phyloP scores from a whole-genome alignment of 2,797 vertebrate genomes.

The Bovichtus diacanthus region DNA sequence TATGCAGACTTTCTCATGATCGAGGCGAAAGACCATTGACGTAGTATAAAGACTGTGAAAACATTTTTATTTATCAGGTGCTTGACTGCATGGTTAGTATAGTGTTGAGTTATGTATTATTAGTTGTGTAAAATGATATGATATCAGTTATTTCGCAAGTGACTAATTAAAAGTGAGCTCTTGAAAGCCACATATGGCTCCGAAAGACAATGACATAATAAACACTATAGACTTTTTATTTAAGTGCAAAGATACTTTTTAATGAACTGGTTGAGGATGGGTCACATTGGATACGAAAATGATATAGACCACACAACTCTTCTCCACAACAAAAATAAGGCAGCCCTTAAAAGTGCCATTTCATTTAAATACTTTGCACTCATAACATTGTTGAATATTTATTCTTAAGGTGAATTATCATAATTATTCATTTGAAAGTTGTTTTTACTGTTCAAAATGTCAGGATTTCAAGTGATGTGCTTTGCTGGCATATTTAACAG shows the following conservation, averaged over 20 bases:
- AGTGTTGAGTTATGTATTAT: neutral
- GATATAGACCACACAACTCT: rapidly evolving
- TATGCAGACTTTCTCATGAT: no score
- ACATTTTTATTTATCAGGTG: no score
- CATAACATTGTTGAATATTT: slow-evolving; percentile 2
- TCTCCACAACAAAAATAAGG: neutral
- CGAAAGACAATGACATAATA: neutral
- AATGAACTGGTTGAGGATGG: no score
- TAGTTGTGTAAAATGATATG: slow-evolving; percentile 16
- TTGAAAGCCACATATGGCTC: neutral
- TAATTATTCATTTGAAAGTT: slow-evolving; percentile 38
- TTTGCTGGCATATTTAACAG: slow-evolving; percentile 38
- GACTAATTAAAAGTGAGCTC: neutral
- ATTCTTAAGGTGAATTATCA: slow-evolving; percentile 17
- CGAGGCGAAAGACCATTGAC: no score
- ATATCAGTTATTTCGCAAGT: neutral
- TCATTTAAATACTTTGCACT: neutral
- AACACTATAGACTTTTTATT: neutral
- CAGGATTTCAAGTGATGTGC: slow-evolving; percentile 1
- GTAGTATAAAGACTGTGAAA: no score
- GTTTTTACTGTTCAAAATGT: slow-evolving; percentile 17
- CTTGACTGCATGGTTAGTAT: neutral
- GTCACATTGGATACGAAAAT: neutral
- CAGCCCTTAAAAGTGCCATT: neutral
- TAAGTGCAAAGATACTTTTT: neutral